Base-by-base conservation (phyloP, 1,140 invertebrate species). In the Macrosteles quadrilineatus region DNA sequence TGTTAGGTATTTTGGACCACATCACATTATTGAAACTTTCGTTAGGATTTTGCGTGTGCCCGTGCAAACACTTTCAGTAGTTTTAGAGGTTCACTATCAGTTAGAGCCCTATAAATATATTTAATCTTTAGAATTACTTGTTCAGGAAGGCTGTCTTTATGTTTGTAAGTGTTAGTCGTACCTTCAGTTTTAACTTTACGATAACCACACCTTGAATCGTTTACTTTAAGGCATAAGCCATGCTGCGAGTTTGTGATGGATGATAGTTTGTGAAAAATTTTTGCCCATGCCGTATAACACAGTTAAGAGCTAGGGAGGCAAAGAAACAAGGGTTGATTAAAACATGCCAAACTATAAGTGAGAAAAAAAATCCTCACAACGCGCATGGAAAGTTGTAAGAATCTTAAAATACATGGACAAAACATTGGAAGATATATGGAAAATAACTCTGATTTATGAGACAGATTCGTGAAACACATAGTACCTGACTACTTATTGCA, bases 231-330 rank as follows among this genome's bases (percentile, higher is more conserved):
- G 55, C 73, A 75, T 57, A 63, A 64, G 11, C 19, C 40, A 70
- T 76, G 74, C 30, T 73, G 19, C 50, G 73, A 71, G 12, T 74
- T 64, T 21, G 43, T 23, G 72, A 73, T 70, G 19, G 71, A 73
- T 1, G 32, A 36, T 14, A 36, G 73, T 21, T 45, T 30, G 43
- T 74, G 70, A 50, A 71, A 71, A n/a, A 73, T 12, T 14, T 72
- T 70, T 30, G 74, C 69, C 69, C 69, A 71, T 45, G n/a, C n/a
- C n/a, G n/a, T n/a, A n/a, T n/a, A n/a, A n/a, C n/a, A n/a, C n/a
- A n/a, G n/a, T n/a, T n/a, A n/a, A n/a, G n/a, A n/a, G n/a, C n/a
- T n/a, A n/a, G n/a, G n/a, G n/a, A n/a, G n/a, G n/a, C n/a, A n/a
- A n/a, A n/a, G n/a, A n/a, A n/a, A n/a, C n/a, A n/a, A n/a, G n/a